Base-by-base conservation (phyloP, 2,888 invertebrate genomes). In the Watsonalla cultraria region DNA sequence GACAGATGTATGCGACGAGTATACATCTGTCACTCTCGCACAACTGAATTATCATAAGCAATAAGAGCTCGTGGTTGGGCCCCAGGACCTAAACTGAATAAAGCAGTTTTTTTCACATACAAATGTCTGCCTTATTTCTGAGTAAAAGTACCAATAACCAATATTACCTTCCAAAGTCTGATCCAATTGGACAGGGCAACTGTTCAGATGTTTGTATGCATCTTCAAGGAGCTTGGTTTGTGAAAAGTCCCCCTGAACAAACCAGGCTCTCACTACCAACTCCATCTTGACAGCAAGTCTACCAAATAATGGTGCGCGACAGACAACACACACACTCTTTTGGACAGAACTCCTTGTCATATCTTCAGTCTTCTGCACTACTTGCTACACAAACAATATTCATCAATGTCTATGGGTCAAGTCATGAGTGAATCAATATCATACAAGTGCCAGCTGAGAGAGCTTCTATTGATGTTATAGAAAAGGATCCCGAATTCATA, bases 331-430 rank as follows among this genome's bases (percentile, higher is more conserved):
- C 0, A 99, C 99, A 73, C 98, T 97, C 84, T 99, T 99, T 89
- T 99, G 99, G 13, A 99, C 98, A 5, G 98, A 98, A 72, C 97
- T 98, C 66, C 99, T 92, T 0, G 99, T 99, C 78, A 99, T 97
- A 76, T 99, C 99, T 5, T 97, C 96, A 4, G 98, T 97, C 67
- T 95, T 95, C 77, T 97, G 96, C 74, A 96, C 94, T 45, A 99
- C 92, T 93, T 97, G 96, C 97, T 98, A 82, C 8, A 61, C 62
- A 45, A 52, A 52, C n/a, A 33, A 50, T 37, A n/a, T 34, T n/a
- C 46, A 51, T 8, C 11, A 8, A 42, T 11, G 5, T 5, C 6
- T 11, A 42, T 8, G 0, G 5, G 11, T 8, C 9, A 6, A 37
- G 37, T 37, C 37, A 7, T 37, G n/a, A n/a, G n/a, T n/a, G n/a